A percentile compares a stretch with the other conserved stretches of the same genome.
phyloP scores from a whole-genome alignment of 2,888 invertebrate genomes.

The Drosophila subquinaria region DNA sequence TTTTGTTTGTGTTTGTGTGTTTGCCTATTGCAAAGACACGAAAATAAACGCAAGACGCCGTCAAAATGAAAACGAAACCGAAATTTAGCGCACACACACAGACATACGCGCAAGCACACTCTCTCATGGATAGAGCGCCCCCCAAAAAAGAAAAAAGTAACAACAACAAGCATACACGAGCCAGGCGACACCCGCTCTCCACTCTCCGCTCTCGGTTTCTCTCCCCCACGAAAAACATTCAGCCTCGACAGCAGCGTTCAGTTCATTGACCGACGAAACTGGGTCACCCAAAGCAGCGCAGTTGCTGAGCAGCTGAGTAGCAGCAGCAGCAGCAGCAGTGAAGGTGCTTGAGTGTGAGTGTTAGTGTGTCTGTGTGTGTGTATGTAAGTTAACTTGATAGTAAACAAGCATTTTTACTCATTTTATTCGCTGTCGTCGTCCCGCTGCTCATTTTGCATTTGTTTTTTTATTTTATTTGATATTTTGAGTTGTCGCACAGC shows the following conservation, averaged over 20 bases:
- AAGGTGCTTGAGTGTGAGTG: constrained; percentile 61
- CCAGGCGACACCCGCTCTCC: constrained; percentile 30
- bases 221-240: constrained; percentile 42
- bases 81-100: constrained; percentile 75
- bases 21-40: constrained; percentile 78
- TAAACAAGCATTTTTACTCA: constrained; percentile 65
- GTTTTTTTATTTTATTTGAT: constrained; percentile 23
- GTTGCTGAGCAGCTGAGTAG: constrained; percentile 24
- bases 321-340: constrained; percentile 54
- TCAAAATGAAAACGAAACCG: constrained; percentile 84
- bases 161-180: constrained; percentile 44
- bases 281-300: constrained; percentile 70
- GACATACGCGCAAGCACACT: constrained; percentile 30
- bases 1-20: constrained; percentile 57
- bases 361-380: constrained; percentile 20
- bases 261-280: constrained; percentile 78
- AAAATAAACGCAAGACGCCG: constrained; percentile 76
- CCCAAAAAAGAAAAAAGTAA: constrained; percentile 48
- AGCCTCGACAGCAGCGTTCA: constrained; percentile 69
- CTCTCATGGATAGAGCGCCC: constrained; percentile 41
- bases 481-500: constrained; percentile 55
- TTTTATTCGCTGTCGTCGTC: constrained; percentile 37
- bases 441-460: constrained; percentile 64
- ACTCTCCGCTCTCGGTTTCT: constrained; percentile 8
- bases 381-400: constrained; percentile 63